Evolutionary conservation across 2,113 vertebrate genomes (phyloP), one percentile per base, ranked within the genome.

Genomic region (Myotis brandtii): DNA sequence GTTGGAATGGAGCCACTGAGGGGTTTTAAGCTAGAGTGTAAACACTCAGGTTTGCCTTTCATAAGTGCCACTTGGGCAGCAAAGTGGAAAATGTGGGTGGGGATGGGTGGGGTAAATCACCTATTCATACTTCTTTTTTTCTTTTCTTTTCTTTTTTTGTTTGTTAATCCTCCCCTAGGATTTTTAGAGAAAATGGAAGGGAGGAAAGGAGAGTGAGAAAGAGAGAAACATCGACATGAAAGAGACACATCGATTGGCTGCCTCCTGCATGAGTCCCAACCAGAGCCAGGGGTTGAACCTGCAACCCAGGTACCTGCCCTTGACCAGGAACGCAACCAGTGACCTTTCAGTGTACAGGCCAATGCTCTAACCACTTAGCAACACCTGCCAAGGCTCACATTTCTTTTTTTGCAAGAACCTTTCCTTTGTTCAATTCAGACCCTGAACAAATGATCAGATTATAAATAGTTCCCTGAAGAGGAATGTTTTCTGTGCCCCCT

Each of bases 31-130:
- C 4, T 34, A n/a, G 48, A 59, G 59, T 27, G 16, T 12, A 20
- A 72, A 32, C 21, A 17, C 2, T 14, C 56, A 72, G 32, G 37
- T 11, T 18, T 43, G 67, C 21, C n/a, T 40, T 23, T 56, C 23
- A 32, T 25, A 52, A 10, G 5, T 56, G 9, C 50, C n/a, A 32
- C 4, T 30, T 6, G 37, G 86, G 62, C 43, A 66, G 72, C 82
- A 34, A 46, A 59, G n/a, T 9, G 37, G 46, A 43, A 72, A 46
- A 13, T 14, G 27, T 1, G 23, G 4, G 18, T 11, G 3, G 21
- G 43, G 30, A 0, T 14, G 4, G 0, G 21, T 16, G 6, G 62
- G 18, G 54, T 7, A n/a, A 59, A 5, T 10, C 20, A 48, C 10
- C 11, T 4, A 20, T n/a, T 13, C 0, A 3, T 6, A 10, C 43